These are phyloP conservation scores for Amyelois transitella DNA, from an alignment of 1,140 invertebrate genomes.

Conservation along the genomic window DNA sequence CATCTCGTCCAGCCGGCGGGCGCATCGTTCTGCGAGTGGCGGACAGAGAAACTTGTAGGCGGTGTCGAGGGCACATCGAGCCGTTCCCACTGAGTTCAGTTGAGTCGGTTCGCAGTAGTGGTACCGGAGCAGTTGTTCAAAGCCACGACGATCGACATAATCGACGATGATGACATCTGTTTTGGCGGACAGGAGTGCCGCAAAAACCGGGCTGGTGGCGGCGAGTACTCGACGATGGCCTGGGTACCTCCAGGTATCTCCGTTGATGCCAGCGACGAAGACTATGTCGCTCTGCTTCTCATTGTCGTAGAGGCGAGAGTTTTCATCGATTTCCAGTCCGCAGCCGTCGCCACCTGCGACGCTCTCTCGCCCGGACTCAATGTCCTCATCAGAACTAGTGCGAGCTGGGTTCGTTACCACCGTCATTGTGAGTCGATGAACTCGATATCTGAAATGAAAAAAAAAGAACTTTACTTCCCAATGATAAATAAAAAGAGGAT, in stretches of 20 bases:
- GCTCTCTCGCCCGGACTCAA: conserved; percentile 26
- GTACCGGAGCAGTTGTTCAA: conserved; percentile 80
- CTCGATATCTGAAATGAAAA: not conserved
- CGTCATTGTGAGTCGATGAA: conserved; percentile 40
- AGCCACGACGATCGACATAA: conserved; percentile 80
- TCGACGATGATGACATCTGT: conserved; percentile 70
- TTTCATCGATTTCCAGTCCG: conserved; percentile 19
- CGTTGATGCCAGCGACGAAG: conserved; percentile 78
- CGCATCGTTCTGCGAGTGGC: conserved; percentile 77
- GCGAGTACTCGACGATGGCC: conserved; percentile 79
- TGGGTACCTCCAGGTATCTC: conserved; percentile 78
- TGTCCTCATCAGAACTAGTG: conserved; percentile 35
- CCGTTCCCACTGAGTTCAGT: conserved; percentile 78
- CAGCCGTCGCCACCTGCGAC: conserved; percentile 12
- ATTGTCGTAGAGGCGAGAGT: conserved; percentile 65
- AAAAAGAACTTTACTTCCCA: too few species aligned
- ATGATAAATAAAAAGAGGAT: too few species aligned
- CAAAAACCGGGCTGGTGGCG: conserved; percentile 75
- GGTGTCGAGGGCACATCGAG: conserved; percentile 78
- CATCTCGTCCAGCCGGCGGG: conserved; percentile 75
- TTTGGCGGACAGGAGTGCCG: conserved; percentile 60
- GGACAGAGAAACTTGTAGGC: conserved; percentile 81
- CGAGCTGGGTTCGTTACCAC: conserved; percentile 66
- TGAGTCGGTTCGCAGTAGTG: conserved; percentile 78
- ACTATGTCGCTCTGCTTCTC: conserved; percentile 80